Evolutionary conservation across 2,113 vertebrate genomes (phyloP), one percentile per base, ranked within the genome.

Genomic region (Saguinus midas): DNA sequence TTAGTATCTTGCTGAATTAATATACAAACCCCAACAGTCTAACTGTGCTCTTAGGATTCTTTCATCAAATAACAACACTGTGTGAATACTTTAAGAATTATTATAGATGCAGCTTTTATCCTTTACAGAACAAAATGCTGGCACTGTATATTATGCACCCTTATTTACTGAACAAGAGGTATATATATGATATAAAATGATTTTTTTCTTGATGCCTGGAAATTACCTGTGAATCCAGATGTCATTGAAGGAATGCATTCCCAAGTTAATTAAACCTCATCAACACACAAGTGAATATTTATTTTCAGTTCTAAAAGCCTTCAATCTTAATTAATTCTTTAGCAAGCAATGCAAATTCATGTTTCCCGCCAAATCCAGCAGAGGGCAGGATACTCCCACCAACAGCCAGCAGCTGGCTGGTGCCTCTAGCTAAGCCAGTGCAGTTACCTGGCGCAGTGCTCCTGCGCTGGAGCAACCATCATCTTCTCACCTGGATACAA

Each of bases 361-460:
- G 18, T 2, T 52, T n/a, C 94, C 70, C 13, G 27, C 43, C 32
- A 29, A 13, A 85, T 81, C 97, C 95, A 64, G 98, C 83, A 97
- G 97, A 97, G 86, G 97, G 98, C 98, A 98, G 94, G 37, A 96
- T 50, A 18, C 0, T 43, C 5, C 96, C 70, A 52, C 1, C 2
- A 48, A 89, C 1, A 6, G 93, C 66, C 84, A 45, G 7, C 84
- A 45, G 6, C 55, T 0, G 23, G n/a, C 91, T 70, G 1, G 11
- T 1, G 29, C 45, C 45, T 20, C 58, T 52, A 61, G 52, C 21
- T 68, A 35, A 48, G 86, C 20, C 57, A 8, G 29, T 0, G 2
- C 29, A 20, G 55, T 50, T 4, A 20, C 61, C 20, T 55, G 17
- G 48, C 21, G 52, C 48, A 79, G 58, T 7, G 14, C 4, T 50